phyloP scores from a whole-genome alignment of 2,113 vertebrate genomes.

The Mastomys coucha region DNA sequence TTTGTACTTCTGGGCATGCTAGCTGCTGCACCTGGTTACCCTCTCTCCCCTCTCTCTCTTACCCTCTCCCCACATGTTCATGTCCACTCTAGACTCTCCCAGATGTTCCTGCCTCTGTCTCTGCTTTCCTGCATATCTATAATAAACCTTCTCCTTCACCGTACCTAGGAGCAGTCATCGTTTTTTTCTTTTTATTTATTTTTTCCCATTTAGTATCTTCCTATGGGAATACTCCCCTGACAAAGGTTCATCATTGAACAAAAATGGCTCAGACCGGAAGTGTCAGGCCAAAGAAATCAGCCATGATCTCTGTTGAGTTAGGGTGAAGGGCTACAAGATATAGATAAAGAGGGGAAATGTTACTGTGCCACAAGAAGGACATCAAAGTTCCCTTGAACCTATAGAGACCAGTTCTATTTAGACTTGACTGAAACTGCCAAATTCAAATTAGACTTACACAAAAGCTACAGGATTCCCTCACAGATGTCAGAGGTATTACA shows the following conservation, averaged over 20 bases:
- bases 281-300: not conserved
- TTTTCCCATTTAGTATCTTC: not conserved
- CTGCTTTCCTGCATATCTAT: no score
- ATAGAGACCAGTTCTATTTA: not conserved
- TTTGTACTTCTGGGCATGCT: not conserved
- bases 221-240: not conserved
- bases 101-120: not conserved
- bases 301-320: not conserved
- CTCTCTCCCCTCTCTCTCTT: not conserved
- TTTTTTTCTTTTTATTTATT: not conserved
- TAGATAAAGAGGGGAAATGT: not conserved
- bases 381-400: not conserved
- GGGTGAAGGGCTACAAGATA: not conserved
- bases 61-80: not conserved
- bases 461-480: not conserved
- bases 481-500: not conserved
- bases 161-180: not conserved
- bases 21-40: not conserved
- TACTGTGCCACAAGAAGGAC: no score
- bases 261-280: not conserved
- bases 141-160: not conserved
- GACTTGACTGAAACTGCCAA: not conserved
- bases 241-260: not conserved
- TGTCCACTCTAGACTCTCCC: not conserved
- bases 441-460: not conserved